phyloP scores from a whole-genome alignment of 2,113 vertebrate genomes.

The Beaufortia kweichowensis region DNA sequence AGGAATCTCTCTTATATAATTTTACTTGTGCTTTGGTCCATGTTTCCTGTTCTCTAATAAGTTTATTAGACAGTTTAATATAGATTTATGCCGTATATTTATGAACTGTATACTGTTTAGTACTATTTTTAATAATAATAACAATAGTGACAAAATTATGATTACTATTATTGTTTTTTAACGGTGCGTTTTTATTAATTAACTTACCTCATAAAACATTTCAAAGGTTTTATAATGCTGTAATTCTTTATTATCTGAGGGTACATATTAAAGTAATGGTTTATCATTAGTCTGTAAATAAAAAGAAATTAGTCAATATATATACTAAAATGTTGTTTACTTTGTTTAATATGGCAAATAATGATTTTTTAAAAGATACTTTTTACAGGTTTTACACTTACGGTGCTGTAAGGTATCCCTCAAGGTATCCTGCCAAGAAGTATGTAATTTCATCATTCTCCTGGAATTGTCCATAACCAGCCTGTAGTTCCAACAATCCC shows the following conservation, averaged over 20 bases:
- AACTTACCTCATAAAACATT: slow-evolving; percentile 78
- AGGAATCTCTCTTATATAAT: slow-evolving; percentile 67
- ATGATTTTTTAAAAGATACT: not conserved
- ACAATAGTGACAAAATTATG: no score
- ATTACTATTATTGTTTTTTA: no score
- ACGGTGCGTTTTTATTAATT: no score
- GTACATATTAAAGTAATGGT: slow-evolving; percentile 85
- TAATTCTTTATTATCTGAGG: slow-evolving; percentile 81
- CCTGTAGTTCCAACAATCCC: slow-evolving; percentile 82
- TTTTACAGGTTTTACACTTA: no score
- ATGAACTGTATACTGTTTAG: no score
- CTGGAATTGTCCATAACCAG: slow-evolving; percentile 75
- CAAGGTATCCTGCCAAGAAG: slow-evolving; percentile 85
- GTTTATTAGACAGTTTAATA: no score
- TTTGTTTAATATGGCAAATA: not conserved
- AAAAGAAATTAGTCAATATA: slow-evolving; percentile 17
- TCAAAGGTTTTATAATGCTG: slow-evolving; percentile 69
- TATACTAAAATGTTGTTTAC: no score
- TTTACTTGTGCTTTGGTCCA: slow-evolving; percentile 82
- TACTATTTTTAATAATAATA: no score
- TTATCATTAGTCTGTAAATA: slow-evolving; percentile 80
- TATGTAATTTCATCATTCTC: slow-evolving; percentile 77
- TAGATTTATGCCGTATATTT: no score
- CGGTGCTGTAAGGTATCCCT: slow-evolving; percentile 86
- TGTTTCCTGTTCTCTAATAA: slow-evolving; percentile 79